Evolutionary conservation across 2,888 invertebrate genomes (phyloP).

Genomic region (Pteria penguin): DNA sequence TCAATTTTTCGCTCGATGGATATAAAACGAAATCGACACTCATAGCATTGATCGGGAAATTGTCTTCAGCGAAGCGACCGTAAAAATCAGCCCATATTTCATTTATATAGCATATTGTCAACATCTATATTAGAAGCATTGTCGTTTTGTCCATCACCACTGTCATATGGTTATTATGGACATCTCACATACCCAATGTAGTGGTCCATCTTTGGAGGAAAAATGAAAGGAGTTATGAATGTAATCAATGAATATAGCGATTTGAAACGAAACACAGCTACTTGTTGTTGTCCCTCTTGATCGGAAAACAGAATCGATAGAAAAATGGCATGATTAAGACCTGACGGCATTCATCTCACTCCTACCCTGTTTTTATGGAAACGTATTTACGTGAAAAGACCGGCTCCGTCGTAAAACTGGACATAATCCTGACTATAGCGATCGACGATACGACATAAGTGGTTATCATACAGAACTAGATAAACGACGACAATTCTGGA

Average conservation of each 20-base stretch:
- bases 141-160: too few species aligned
- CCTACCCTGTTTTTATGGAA: neutral
- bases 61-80: neutral
- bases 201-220: neutral
- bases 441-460: too few species aligned
- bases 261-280: neutral
- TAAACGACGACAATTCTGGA: too few species aligned
- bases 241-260: neutral
- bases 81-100: neutral
- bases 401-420: too few species aligned
- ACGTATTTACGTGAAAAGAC: too few species aligned
- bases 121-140: too few species aligned
- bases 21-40: neutral
- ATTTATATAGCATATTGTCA: neutral
- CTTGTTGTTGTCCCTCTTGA: neutral
- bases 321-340: neutral
- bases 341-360: neutral
- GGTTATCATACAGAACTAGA: too few species aligned
- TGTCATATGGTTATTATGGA: too few species aligned
- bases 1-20: neutral
- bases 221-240: neutral
- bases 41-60: neutral
- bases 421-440: too few species aligned
- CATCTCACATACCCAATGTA: too few species aligned
- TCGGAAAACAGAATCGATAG: neutral